These are phyloP conservation scores for Calliopsis andreniformis DNA, from an alignment of 1,140 invertebrate genomes.

Conservation along the genomic window DNA sequence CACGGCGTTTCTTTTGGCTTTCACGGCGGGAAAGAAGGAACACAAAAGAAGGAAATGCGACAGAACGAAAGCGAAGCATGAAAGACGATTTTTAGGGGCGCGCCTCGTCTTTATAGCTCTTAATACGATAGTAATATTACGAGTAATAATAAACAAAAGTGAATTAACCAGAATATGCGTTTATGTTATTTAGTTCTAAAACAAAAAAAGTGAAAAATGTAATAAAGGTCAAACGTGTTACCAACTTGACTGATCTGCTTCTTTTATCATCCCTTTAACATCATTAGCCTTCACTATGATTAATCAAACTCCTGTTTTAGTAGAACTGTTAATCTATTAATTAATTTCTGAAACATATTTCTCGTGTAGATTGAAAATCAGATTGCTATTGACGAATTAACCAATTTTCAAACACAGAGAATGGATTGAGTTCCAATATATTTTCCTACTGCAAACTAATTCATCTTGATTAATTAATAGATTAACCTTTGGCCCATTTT, in stretches of 20 bases:
- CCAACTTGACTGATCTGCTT: slow-evolving; percentile 55
- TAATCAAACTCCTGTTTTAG: too few species aligned
- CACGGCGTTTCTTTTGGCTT: slow-evolving; percentile 46
- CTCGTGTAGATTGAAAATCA: too few species aligned
- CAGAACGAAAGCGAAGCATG: slow-evolving; percentile 9
- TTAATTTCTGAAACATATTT: too few species aligned
- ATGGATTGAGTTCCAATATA: too few species aligned
- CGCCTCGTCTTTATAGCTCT: slow-evolving; percentile 77
- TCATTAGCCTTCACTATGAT: too few species aligned
- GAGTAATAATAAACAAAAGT: slow-evolving; percentile 74
- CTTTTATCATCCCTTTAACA: not conserved
- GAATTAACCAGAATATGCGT: slow-evolving; percentile 76
- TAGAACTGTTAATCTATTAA: too few species aligned
- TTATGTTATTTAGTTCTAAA: slow-evolving; percentile 81
- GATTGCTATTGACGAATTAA: too few species aligned
- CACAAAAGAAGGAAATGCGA: not conserved
- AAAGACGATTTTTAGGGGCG: slow-evolving; percentile 64
- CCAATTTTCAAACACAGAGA: too few species aligned
- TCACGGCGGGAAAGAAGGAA: slow-evolving; percentile 24
- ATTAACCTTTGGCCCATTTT: too few species aligned
- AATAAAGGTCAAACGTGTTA: slow-evolving; percentile 80
- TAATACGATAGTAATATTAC: slow-evolving; percentile 74
- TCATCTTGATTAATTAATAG: too few species aligned
- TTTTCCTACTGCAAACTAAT: too few species aligned
- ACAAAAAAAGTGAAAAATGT: slow-evolving; percentile 70